A percentile compares a stretch with the other conserved stretches of the same genome.
Conservation (phyloP, 2,888 invertebrate species). For the Galerucella pusilla region DNA sequence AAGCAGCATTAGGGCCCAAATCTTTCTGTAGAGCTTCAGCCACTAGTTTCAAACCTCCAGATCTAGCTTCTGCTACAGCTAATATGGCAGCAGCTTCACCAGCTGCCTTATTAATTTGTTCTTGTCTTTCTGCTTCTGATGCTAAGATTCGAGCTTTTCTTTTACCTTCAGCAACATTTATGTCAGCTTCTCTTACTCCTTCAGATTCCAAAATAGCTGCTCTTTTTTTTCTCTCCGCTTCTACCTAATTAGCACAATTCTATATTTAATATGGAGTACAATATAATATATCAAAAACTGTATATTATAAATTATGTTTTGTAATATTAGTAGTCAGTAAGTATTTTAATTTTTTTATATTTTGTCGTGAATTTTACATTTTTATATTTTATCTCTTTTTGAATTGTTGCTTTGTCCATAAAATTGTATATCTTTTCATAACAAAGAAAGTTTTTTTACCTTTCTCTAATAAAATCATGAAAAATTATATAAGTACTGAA, state of each 20-base stretch:
- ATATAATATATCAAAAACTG: too few species aligned
- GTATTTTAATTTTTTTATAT: too few species aligned
- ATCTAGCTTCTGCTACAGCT: slow-evolving; percentile 91
- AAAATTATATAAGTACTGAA: too few species aligned
- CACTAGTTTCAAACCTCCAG: slow-evolving; percentile 83
- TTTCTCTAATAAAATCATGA: too few species aligned
- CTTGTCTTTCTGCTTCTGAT: slow-evolving; percentile 93
- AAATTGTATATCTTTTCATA: too few species aligned
- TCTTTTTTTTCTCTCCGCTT: slow-evolving; percentile 93
- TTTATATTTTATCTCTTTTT: too few species aligned
- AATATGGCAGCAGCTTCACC: slow-evolving; percentile 94
- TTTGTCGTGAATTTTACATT: too few species aligned
- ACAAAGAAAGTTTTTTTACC: too few species aligned
- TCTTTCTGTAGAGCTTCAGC: slow-evolving; percentile 71
- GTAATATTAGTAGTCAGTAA: too few species aligned
- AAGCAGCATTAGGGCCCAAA: slow-evolving; percentile 89
- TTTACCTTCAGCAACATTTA: slow-evolving; percentile 98
- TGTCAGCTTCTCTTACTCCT: slow-evolving; percentile 89
- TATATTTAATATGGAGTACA: too few species aligned
- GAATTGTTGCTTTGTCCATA: too few species aligned
- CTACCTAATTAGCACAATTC: slow-evolving; percentile 6
- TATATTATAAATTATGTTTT: too few species aligned
- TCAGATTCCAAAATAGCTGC: slow-evolving; percentile 98
- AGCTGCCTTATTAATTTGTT: slow-evolving; percentile 92
- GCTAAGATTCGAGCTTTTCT: slow-evolving; percentile 90